Conservation (phyloP, 2,797 vertebrate genomes). For the Halcyon leucocephala region DNA sequence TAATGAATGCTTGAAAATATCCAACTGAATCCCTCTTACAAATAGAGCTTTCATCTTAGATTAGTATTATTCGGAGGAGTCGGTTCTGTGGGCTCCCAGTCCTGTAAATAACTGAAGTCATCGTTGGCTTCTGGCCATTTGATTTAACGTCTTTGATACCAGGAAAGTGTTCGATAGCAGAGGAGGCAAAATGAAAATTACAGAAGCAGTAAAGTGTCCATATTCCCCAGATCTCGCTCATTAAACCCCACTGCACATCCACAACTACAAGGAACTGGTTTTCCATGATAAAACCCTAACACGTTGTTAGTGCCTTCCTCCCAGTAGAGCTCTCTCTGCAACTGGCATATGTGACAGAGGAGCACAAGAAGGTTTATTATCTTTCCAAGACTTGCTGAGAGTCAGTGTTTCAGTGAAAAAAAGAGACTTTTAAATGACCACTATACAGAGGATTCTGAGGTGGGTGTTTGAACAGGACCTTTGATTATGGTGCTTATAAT, state of each 20-base stretch:
- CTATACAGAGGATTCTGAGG: too few relatives aligned
- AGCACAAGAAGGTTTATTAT: background rate
- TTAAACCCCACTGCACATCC: background rate
- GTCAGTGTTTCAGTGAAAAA: background rate
- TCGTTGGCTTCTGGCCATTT: background rate
- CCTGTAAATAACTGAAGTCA: slow-evolving; percentile 28
- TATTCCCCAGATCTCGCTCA: rapidly evolving
- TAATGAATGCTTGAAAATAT: slow-evolving; percentile 14
- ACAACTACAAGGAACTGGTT: rapidly evolving
- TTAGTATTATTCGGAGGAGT: background rate
- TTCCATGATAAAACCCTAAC: rapidly evolving
- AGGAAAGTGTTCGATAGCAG: background rate
- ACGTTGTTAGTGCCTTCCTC: rapidly evolving
- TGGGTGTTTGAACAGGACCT: background rate
- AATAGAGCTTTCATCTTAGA: slow-evolving; percentile 8
- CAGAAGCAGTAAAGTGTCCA: background rate
- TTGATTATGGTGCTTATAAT: background rate
- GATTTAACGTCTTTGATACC: background rate
- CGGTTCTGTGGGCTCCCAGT: background rate
- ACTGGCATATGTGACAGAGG: background rate
- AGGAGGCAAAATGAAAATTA: background rate
- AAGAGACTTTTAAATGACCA: background rate
- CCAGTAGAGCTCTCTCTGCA: background rate
- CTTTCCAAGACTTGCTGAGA: background rate
- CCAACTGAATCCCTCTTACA: background rate